Evolutionary conservation across 2,888 invertebrate genomes (phyloP), one percentile per base, ranked within the genome.

Genomic region (Opisthograptis luteolata): DNA sequence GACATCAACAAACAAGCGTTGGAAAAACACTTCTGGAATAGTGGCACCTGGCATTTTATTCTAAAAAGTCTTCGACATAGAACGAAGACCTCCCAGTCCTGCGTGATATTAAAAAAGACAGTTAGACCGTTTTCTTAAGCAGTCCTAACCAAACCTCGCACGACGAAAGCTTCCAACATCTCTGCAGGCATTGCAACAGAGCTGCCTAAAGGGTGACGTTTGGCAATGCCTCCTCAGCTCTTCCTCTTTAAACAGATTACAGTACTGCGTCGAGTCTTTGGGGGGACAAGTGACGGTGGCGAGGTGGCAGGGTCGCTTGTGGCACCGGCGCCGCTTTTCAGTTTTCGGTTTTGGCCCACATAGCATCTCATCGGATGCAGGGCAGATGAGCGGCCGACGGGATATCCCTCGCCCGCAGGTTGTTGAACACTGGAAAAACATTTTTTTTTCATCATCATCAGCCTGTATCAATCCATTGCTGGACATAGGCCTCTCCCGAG

Each of bases 331-430:
- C 82, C n/a, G n/a, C n/a, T n/a, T n/a, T n/a, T n/a, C 0, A 92
- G 92, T 31, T 81, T 81, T 1, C 0, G 92, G 92, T 31, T 81
- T 81, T 1, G 90, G 81, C 0, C 93, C 93, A 67, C 94, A 94
- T 0, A 90, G 81, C 5, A 76, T 68, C 1, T 85, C 91, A 46
- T 88, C 78, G 0, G 87, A 63, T 0, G 92, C 91, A 0, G 92
- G 90, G 59, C 94, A 94, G 1, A 84, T 70, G 0, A 92, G 80
- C 0, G 92, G 89, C 2, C 93, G 86, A 0, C 84, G 83, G 7
- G 93, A 92, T 1, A 92, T 66, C 0, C 94, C 94, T 1, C 85
- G 84, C 0, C 93, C 94, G 64, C 94, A 94, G 0, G 87, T 91
- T 24, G 91, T 81, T 0, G 94, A 94, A 74, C 94, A 94, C 94